Evolutionary conservation across 2,888 invertebrate genomes (phyloP), one percentile per base, ranked within the genome.

Genomic region (Linnaemya vulpina): DNA sequence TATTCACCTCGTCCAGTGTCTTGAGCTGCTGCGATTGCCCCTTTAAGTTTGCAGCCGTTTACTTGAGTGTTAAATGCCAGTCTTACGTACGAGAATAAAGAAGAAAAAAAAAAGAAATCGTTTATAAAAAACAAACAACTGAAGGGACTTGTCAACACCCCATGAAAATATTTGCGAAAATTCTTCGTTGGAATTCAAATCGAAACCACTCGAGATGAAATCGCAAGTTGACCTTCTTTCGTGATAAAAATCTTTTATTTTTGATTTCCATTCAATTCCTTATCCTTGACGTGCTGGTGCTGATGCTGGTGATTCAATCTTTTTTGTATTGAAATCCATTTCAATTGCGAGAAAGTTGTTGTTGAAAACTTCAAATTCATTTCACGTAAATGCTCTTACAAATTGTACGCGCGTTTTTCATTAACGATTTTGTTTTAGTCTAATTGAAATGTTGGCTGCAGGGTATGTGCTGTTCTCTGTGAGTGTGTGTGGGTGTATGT

Each of bases 371-470:
- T 68, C 49, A 73, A 68, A 71, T 79, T 46, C 71, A 17, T 15
- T 62, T 11, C 74, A 82, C 75, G 46, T 63, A 46, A 49, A 70
- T 62, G 74, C 74, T 81, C 46, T 38, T 46, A 70, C 35, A 68
- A 75, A 55, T 75, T 70, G 46, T 55, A 58, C 62, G 68, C 53
- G 58, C 53, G 62, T 76, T 70, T 62, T 55, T 76, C 68, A 82
- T 82, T 75, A 70, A 63, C 60, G 46, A 15, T 82, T 75, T 67
- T 38, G 67, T 70, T 81, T 80, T 70, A 15, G 38, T 76, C 43
- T 63, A 75, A 82, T 75, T 76, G 75, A 63, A 75, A 75, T 70
- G 53, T 63, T 46, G 55, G 68, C 68, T 70, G 62, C 1, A 63
- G 75, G 75, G 46, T 38, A 40, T 63, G n/a, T n/a, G n/a, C n/a